Evolutionary conservation across 2,113 vertebrate genomes (phyloP), one percentile per base, ranked within the genome.

Genomic region (Coturnix japonica): DNA sequence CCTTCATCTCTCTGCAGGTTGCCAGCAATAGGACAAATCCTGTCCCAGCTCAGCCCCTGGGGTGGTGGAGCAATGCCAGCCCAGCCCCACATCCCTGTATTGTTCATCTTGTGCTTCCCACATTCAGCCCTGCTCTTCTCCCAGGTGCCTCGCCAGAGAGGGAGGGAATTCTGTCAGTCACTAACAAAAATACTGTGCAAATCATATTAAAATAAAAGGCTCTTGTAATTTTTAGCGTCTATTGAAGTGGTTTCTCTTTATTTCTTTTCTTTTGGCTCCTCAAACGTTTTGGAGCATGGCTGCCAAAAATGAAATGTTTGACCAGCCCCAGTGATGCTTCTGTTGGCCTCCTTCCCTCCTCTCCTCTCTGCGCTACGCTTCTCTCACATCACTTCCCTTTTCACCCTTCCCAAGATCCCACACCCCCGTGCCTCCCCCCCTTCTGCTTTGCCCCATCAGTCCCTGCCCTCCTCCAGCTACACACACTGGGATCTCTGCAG

Each of bases 161-260:
- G 96, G 96, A 95, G 94, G 95, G 74, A 87, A 91, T 89, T 81
- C 92, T 95, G 95, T 96, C 95, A 95, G 13, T 53, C 2, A 6
- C 75, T 85, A 82, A 93, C 92, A 95, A 84, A 94, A 96, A 92
- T 91, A 91, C 91, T 54, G 66, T 93, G 92, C 86, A 94, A 96
- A 96, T 95, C 96, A 80, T 93, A 93, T 93, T 92, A 89, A 83
- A 93, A 39, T 85, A 80, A 96, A 96, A 94, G 91, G 81, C 81
- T 82, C 46, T 91, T 80, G 91, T 70, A 85, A 92, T 93, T 94
- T 95, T 91, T 54, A 89, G 56, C 26, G 63, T 77, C 93, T 95
- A 95, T 96, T 95, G 91, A 93, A 95, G 78, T 85, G 86, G 84
- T 94, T 96, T 95, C 86, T 95, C 92, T 90, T 84, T 44, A 73